Evolutionary conservation across 2,888 invertebrate genomes (phyloP).

Genomic region (Beris morrisii): DNA sequence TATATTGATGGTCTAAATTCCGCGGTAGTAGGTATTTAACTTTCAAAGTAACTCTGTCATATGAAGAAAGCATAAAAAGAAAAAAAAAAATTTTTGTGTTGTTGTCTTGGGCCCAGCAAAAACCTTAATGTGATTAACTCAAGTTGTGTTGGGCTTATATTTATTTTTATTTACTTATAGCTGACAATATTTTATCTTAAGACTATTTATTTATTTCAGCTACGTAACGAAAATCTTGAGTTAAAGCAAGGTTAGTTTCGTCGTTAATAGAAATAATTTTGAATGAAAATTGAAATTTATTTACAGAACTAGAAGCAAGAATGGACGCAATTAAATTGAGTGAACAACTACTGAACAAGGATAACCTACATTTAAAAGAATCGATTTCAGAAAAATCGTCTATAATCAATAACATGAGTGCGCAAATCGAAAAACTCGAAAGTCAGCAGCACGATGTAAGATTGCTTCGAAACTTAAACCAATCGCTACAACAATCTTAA

Average conservation of each 20-base stretch:
- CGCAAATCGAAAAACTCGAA: slow-evolving; percentile 50
- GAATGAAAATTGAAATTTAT: background rate
- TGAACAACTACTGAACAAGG: slow-evolving; percentile 46
- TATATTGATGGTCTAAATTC: slow-evolving; percentile 40
- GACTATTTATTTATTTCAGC: slow-evolving; percentile 37
- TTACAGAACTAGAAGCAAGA: slow-evolving; percentile 43
- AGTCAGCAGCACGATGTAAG: slow-evolving; percentile 41
- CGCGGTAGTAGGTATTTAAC: slow-evolving; percentile 45
- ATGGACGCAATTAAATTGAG: slow-evolving; percentile 44
- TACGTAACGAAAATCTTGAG: slow-evolving; percentile 46
- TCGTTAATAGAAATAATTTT: background rate
- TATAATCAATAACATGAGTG: slow-evolving; percentile 49
- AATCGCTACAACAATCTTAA: background rate
- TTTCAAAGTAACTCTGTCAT: slow-evolving; percentile 50
- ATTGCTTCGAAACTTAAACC: background rate
- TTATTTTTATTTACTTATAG: no score
- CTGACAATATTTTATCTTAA: background rate
- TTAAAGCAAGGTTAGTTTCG: slow-evolving; percentile 42
- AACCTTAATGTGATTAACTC: no score
- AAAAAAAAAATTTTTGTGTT: no score
- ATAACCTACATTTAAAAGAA: slow-evolving; percentile 47
- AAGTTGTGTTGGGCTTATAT: no score
- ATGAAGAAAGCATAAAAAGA: slow-evolving; percentile 57
- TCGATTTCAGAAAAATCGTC: slow-evolving; percentile 49
- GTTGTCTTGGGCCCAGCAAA: no score